Conservation (phyloP, 1,140 invertebrate species). For the Leptonema lineaticorne region DNA sequence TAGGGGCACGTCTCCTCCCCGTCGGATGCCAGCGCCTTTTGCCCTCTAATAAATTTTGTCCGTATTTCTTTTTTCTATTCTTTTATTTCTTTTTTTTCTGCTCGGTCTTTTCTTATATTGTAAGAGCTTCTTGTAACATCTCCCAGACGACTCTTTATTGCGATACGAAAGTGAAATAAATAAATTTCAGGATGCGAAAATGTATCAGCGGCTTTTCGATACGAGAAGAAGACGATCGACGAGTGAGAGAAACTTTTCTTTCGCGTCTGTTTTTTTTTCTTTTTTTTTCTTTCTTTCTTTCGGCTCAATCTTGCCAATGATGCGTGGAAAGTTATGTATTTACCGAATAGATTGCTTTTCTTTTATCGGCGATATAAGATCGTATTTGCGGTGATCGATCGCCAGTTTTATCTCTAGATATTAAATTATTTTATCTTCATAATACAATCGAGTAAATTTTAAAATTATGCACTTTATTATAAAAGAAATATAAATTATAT, state of each 20-base stretch:
- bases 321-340: slow-evolving; percentile 14
- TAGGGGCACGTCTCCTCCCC: background rate
- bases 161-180: background rate
- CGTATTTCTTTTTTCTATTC: too few relatives aligned
- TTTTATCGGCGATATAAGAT: slow-evolving; percentile 1
- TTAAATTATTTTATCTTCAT: background rate
- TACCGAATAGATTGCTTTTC: slow-evolving; percentile 13
- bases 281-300: too few relatives aligned
- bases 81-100: background rate
- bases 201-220: background rate
- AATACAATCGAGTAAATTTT: too few relatives aligned
- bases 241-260: background rate
- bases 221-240: background rate
- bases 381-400: slow-evolving; percentile 12
- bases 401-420: background rate
- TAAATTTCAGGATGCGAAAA: slow-evolving; percentile 1
- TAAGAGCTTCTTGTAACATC: background rate
- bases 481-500: background rate
- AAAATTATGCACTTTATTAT: background rate
- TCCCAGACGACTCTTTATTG: background rate
- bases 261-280: too few relatives aligned
- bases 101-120: background rate
- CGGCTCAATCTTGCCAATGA: background rate
- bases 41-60: slow-evolving; percentile 1
- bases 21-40: background rate